A percentile compares a stretch with the other conserved stretches of the same genome.
These are phyloP conservation scores for Hipparchia semele DNA, from an alignment of 2,888 invertebrate species.

Conservation along the genomic window DNA sequence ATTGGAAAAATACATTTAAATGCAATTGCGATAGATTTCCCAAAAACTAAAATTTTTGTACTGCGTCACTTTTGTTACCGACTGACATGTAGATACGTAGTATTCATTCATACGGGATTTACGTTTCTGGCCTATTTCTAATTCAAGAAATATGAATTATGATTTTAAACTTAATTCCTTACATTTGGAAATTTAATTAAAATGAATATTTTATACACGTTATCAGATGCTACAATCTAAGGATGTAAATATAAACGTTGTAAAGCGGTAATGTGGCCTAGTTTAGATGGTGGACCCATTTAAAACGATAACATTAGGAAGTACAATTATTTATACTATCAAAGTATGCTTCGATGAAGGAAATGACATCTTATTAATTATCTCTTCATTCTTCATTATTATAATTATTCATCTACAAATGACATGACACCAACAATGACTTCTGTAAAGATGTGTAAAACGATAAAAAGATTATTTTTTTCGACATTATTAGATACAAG, in stretches of 20 bases:
- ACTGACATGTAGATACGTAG: no score
- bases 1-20: no score
- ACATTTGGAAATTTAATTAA: slow-evolving; percentile 10
- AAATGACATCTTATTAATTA: no score
- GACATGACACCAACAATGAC: no score
- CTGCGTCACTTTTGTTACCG: no score
- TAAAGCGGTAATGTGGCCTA: slow-evolving; percentile 4
- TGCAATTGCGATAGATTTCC: no score
- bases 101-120: neutral
- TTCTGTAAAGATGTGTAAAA: neutral
- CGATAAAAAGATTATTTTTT: neutral
- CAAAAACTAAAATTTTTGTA: no score
- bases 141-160: slow-evolving; percentile 10
- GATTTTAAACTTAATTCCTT: neutral
- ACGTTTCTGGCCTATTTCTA: neutral
- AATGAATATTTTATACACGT: neutral
- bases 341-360: no score
- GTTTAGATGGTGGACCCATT: neutral
- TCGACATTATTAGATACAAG: slow-evolving; percentile 11
- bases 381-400: no score
- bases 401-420: no score
- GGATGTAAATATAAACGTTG: neutral
- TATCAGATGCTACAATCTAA: neutral
- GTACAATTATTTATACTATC: no score
- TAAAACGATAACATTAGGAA: no score